Evolutionary conservation across 2,888 invertebrate species (phyloP), one percentile per base, ranked within the genome.

Genomic region (Prosopocoilus inquinatus): DNA sequence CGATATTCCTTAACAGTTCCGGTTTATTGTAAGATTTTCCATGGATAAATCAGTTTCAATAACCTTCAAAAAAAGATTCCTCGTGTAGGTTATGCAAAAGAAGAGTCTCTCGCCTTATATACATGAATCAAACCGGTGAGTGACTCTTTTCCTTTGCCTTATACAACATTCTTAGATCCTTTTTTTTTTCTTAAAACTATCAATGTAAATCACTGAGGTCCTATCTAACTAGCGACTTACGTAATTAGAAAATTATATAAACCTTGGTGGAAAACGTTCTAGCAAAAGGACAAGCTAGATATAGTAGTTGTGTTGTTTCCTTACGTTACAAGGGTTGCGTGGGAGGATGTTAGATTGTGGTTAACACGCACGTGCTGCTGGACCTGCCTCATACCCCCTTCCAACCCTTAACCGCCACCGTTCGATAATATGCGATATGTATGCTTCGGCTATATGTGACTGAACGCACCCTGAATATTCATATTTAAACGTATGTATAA

Each of bases 351-450:
- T 74, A 70, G 72, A 73, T 64, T 73, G 74, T 68, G 73, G 74
- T 73, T 71, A 71, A 70, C 71, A 74, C 73, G 74, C 74, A 74
- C 74, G 74, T 74, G 74, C 71, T 73, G 68, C 72, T 70, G 72
- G 70, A 70, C 71, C 72, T 71, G 66, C 68, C 64, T 61, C 67
- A 70, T 67, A 63, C 70, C 66, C 64, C 64, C 49, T 60, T 59
- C 56, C 57, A 53, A 57, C 60, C 60, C 59, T 60, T 57, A 57
- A 34, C 48, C 48, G 43, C 57, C 53, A 50, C 50, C 57, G 57
- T 57, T 57, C 54, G 53, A 54, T 53, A 54, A 57, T 57, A 50
- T 44, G 53, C 53, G 53, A 54, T 54, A 53, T 53, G 51, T 57
- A 57, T 54, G 57, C 54, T 49, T 46, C 34, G 34, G 16, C 38